Evolutionary conservation across 2,113 vertebrate genomes (phyloP).

Genomic region (Myocastor coypus): DNA sequence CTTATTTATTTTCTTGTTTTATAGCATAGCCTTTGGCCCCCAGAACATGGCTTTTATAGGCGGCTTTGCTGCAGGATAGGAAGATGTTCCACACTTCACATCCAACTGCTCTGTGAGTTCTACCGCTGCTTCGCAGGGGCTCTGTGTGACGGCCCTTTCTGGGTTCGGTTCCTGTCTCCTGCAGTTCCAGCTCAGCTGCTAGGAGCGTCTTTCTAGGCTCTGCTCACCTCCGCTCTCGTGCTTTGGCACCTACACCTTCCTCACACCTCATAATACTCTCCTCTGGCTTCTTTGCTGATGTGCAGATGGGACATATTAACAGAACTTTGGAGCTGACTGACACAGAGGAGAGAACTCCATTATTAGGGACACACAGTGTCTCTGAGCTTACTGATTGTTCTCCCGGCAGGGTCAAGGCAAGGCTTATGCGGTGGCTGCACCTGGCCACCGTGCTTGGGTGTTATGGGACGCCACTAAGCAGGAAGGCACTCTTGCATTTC

Average conservation of each 20-base stretch:
- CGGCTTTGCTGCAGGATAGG: neutral
- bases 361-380: neutral
- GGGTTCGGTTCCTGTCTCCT: neutral
- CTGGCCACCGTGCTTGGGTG: neutral
- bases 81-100: neutral
- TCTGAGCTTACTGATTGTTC: neutral
- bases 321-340: neutral
- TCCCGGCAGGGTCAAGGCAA: neutral
- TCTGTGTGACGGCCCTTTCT: neutral
- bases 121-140: too few relatives aligned
- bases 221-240: rapidly evolving
- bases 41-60: too few relatives aligned
- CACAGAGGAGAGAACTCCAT: neutral
- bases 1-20: neutral
- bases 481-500: neutral
- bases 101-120: neutral
- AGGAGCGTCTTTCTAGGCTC: neutral
- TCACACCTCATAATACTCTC: neutral
- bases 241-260: neutral
- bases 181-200: neutral
- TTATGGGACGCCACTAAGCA: too few relatives aligned
- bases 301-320: neutral
- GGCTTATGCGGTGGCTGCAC: neutral
- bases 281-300: too few relatives aligned
- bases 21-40: neutral